Evolutionary conservation across 2,797 vertebrate species (phyloP).

Genomic region (Hemitrygon akajei): DNA sequence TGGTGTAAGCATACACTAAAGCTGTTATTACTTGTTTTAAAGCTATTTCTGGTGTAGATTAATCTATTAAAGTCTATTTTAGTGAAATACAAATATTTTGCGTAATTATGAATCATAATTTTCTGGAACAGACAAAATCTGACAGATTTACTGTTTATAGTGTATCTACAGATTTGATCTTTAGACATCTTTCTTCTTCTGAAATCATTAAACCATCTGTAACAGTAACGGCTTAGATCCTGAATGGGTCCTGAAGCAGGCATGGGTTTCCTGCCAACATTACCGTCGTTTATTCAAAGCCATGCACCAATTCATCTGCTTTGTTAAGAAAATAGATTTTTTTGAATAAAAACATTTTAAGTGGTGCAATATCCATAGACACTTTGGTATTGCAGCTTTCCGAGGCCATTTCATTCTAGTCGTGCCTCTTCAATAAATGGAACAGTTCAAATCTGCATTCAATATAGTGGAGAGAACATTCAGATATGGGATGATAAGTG

Average conservation of each 20-base stretch:
- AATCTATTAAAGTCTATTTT: neutral
- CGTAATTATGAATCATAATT: neutral
- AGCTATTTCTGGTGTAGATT: slow-evolving; percentile 22
- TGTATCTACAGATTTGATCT: neutral
- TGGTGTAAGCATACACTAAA: slow-evolving; percentile 26
- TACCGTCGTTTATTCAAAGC: neutral
- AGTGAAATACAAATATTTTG: neutral
- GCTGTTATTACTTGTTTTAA: slow-evolving; percentile 11
- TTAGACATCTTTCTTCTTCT: neutral
- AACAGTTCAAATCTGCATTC: too few relatives aligned
- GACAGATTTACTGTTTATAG: neutral
- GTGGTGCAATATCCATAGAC: too few relatives aligned
- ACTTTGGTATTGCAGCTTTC: too few relatives aligned
- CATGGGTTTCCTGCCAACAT: neutral
- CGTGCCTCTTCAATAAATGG: too few relatives aligned
- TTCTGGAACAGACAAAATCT: neutral
- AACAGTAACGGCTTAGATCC: neutral
- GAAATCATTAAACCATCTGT: neutral
- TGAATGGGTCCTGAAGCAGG: neutral
- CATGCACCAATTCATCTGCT: neutral
- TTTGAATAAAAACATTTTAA: too few relatives aligned
- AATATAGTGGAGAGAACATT: neutral
- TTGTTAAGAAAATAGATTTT: neutral
- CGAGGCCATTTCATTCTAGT: too few relatives aligned
- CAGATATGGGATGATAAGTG: neutral